phyloP scores from a whole-genome alignment of 1,140 invertebrate genomes.

The Plectrocnemia conspersa region DNA sequence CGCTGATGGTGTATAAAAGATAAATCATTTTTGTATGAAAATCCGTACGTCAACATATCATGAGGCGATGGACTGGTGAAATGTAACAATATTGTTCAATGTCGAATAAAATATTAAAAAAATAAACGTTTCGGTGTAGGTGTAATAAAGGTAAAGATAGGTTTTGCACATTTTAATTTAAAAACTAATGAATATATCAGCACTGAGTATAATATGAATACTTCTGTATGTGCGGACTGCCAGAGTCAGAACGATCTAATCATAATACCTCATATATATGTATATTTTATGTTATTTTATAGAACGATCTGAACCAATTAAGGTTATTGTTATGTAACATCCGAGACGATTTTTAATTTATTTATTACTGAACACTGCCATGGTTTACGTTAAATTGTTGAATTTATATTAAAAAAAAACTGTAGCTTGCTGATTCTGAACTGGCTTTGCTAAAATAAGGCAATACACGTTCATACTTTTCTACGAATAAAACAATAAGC shows the following conservation, averaged over 20 bases:
- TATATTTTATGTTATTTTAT: too few relatives aligned
- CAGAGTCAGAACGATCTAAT: conserved; percentile 19
- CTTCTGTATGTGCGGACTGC: conserved; percentile 24
- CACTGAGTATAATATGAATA: conserved; percentile 25
- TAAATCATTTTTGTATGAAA: conserved; percentile 19
- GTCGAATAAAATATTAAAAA: conserved; percentile 13
- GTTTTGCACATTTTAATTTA: conserved; percentile 35
- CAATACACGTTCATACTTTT: conserved; percentile 10
- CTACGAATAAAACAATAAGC: conserved; percentile 27
- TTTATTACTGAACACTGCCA: too few relatives aligned
- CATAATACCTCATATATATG: conserved; percentile 18
- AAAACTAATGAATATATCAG: conserved; percentile 27
- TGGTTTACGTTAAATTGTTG: too few relatives aligned
- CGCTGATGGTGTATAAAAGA: too few relatives aligned
- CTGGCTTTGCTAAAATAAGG: conserved; percentile 20
- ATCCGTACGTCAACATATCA: conserved; percentile 33
- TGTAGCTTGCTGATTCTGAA: conserved; percentile 22
- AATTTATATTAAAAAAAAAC: too few relatives aligned
- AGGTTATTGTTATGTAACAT: conserved; percentile 7
- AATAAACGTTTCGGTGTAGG: conserved; percentile 17
- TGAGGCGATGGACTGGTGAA: conserved; percentile 20
- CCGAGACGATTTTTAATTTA: too few relatives aligned
- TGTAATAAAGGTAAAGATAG: conserved; percentile 25
- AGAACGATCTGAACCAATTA: conserved; percentile 27
- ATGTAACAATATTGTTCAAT: conserved; percentile 19